These are phyloP conservation scores for Chiroxiphia lanceolata DNA, from an alignment of 2,797 vertebrate species.

Conservation along the genomic window DNA sequence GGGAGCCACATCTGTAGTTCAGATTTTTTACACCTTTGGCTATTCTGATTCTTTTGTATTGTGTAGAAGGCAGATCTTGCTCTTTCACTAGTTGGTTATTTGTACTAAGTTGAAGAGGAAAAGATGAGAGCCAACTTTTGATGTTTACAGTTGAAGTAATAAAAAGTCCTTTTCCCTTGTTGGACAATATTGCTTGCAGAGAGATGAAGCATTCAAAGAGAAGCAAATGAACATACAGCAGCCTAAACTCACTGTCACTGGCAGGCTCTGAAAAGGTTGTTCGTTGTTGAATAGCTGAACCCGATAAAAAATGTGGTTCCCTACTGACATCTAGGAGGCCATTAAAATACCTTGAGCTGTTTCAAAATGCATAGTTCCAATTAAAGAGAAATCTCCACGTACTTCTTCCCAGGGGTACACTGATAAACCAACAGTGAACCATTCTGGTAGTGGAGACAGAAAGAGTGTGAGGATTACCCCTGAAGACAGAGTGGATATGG, in stretches of 20 bases:
- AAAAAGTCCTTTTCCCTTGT: conserved; percentile 26
- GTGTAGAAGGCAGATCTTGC: conserved; percentile 40
- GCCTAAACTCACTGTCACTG: conserved; percentile 60
- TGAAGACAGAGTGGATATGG: background rate
- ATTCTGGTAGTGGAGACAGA: background rate
- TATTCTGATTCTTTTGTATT: conserved; percentile 19
- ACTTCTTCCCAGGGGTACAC: background rate
- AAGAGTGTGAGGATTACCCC: background rate
- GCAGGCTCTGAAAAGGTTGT: conserved; percentile 44
- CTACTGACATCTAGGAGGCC: conserved; percentile 54
- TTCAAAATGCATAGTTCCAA: conserved; percentile 46
- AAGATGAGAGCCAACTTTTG: conserved; percentile 60
- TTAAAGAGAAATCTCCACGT: conserved; percentile 46
- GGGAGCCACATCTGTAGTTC: conserved; percentile 13
- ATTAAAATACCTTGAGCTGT: conserved; percentile 71
- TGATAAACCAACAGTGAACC: background rate
- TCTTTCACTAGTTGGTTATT: conserved; percentile 57
- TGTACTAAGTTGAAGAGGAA: conserved; percentile 33
- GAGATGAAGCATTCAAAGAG: conserved; percentile 28
- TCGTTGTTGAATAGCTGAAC: conserved; percentile 62
- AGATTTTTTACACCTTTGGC: background rate
- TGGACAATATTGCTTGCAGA: conserved; percentile 46
- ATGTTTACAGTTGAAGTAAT: conserved; percentile 46
- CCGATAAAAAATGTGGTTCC: conserved; percentile 59
- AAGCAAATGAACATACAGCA: conserved; percentile 20